These are phyloP conservation scores for Gorsachius magnificus DNA, from an alignment of 2,797 vertebrate species.

Conservation along the genomic window DNA sequence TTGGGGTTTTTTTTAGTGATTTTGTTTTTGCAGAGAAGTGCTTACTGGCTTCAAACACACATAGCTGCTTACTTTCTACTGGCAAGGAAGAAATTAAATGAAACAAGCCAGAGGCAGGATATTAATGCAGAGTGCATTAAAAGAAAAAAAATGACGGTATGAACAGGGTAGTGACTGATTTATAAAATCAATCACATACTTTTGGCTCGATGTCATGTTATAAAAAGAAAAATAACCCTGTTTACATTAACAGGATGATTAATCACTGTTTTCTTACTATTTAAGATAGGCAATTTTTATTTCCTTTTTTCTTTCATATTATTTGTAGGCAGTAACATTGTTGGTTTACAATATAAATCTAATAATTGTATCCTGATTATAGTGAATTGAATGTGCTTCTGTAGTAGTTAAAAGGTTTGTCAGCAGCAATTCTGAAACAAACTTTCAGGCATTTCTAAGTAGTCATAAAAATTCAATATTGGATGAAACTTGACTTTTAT, in stretches of 20 bases:
- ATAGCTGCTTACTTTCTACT: constrained; percentile 11
- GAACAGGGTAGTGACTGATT: constrained; percentile 40
- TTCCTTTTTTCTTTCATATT: neutral
- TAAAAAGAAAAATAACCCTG: constrained; percentile 65
- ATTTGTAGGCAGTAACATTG: neutral
- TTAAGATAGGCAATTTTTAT: constrained; percentile 19
- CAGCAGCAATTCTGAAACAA: constrained; percentile 33
- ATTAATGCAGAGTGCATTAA: constrained; percentile 61
- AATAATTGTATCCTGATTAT: constrained; percentile 1
- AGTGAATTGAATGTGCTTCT: neutral
- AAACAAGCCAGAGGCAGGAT: constrained; percentile 58
- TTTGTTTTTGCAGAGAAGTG: neutral
- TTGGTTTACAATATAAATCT: neutral
- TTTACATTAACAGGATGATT: constrained; percentile 63
- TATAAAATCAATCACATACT: constrained; percentile 53
- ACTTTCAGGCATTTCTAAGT: constrained; percentile 19
- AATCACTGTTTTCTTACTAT: constrained; percentile 36
- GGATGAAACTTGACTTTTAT: neutral
- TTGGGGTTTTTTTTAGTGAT: neutral
- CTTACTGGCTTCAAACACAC: constrained; percentile 16
- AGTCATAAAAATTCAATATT: neutral
- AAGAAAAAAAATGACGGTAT: constrained; percentile 39
- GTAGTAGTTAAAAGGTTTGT: constrained; percentile 24
- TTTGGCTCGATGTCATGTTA: constrained; percentile 51
- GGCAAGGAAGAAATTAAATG: constrained; percentile 59